Percentiles rank a stretch among this genome's conserved stretches.
These are phyloP conservation scores for Tribolium castaneum DNA, from an alignment of 1,140 invertebrate genomes.

Conservation along the genomic window DNA sequence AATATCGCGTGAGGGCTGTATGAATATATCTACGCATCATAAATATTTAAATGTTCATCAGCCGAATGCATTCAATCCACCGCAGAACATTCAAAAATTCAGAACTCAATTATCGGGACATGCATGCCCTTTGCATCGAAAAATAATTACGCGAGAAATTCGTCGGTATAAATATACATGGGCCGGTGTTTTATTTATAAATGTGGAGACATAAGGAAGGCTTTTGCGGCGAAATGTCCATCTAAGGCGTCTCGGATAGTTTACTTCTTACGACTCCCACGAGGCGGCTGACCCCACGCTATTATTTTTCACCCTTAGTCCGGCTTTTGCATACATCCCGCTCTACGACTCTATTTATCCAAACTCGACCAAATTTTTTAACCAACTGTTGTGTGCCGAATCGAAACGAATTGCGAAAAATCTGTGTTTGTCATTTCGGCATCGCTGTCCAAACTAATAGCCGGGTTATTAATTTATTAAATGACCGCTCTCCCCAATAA, in stretches of 20 bases:
- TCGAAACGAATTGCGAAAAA: conserved; percentile 14
- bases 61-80: conserved; percentile 45
- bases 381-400: neutral
- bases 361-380: neutral
- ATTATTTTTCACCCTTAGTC: conserved; percentile 64
- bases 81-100: conserved; percentile 50
- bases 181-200: conserved; percentile 58
- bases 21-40: conserved; percentile 45
- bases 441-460: conserved; percentile 11
- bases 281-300: conserved; percentile 63
- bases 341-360: conserved; percentile 49
- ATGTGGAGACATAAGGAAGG: conserved; percentile 56
- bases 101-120: conserved; percentile 44
- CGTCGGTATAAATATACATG: conserved; percentile 33
- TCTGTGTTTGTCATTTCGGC: conserved; percentile 13
- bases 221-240: conserved; percentile 59
- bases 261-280: conserved; percentile 63
- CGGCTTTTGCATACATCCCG: conserved; percentile 62
- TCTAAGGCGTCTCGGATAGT: conserved; percentile 61
- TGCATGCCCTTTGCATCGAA: conserved; percentile 20
- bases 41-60: conserved; percentile 50
- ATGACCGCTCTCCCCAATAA: conserved; percentile 33
- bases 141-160: conserved; percentile 14
- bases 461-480: conserved; percentile 40
- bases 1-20: conserved; percentile 46